A percentile compares a stretch with the other conserved stretches of the same genome.
These are phyloP conservation scores for Cantharis rustica DNA, from an alignment of 2,888 invertebrate genomes.

Conservation along the genomic window DNA sequence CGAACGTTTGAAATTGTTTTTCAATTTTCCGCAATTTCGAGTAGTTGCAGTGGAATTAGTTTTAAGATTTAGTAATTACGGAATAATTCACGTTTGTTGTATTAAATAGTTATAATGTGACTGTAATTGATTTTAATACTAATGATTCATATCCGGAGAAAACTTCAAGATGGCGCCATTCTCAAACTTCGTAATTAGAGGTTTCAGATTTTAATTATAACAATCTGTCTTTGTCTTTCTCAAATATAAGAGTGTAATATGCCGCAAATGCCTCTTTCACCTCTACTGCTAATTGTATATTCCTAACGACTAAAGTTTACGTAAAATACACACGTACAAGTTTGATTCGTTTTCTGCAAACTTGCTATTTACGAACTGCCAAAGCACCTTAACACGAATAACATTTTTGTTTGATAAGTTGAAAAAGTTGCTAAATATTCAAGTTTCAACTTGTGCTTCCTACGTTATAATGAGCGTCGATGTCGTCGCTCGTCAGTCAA, in stretches of 20 bases:
- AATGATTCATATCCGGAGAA: constrained; percentile 37
- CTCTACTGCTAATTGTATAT: constrained; percentile 35
- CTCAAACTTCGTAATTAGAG: constrained; percentile 50
- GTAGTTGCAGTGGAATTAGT: neutral
- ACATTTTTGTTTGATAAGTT: neutral
- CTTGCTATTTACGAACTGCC: neutral
- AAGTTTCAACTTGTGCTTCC: neutral
- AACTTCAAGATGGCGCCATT: constrained; percentile 50
- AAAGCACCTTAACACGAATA: neutral
- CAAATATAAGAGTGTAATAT: constrained; percentile 39
- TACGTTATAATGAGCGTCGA: neutral
- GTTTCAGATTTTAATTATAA: constrained; percentile 51
- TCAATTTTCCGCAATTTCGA: neutral
- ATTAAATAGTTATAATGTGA: constrained; percentile 8
- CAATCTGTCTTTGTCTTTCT: constrained; percentile 45
- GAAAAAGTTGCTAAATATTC: neutral
- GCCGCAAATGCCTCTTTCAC: constrained; percentile 39
- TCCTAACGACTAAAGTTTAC: constrained; percentile 35
- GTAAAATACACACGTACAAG: constrained; percentile 31
- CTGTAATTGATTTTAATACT: constrained; percentile 28
- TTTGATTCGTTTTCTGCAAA: constrained; percentile 27
- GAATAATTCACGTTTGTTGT: neutral
- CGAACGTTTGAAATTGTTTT: neutral
- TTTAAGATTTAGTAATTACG: neutral
- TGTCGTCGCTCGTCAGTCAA: neutral